Evolutionary conservation across 2,113 vertebrate genomes (phyloP).

Genomic region (Forbesichthys papilliferus): DNA sequence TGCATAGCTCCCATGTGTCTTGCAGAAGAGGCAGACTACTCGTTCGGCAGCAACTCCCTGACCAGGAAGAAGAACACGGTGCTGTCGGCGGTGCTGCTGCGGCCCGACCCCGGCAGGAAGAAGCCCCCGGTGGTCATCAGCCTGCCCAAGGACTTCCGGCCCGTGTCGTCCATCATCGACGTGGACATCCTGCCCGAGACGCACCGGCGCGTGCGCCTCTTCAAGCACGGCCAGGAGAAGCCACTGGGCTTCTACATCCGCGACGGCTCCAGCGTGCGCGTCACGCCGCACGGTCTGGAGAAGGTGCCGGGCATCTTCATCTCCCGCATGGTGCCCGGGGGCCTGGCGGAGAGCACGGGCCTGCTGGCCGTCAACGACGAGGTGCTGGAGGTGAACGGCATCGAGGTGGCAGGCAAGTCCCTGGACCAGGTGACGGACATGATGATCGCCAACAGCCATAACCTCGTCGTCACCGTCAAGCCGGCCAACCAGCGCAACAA

Average conservation of each 20-base stretch:
- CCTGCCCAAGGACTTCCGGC: conserved; percentile 94
- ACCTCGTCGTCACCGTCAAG: conserved; percentile 95
- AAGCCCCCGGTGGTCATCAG: conserved; percentile 92
- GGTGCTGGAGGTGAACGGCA: conserved; percentile 95
- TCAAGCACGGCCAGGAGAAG: conserved; percentile 95
- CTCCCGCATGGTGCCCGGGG: conserved; percentile 90
- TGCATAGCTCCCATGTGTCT: background rate
- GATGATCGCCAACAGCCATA: conserved; percentile 99
- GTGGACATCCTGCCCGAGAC: conserved; percentile 97
- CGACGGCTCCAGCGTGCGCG: conserved; percentile 92
- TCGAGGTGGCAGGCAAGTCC: conserved; percentile 94
- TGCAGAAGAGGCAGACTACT: conserved; percentile 96
- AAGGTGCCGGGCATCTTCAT: conserved; percentile 95
- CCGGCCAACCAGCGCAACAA: conserved; percentile 98
- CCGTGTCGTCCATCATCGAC: conserved; percentile 96
- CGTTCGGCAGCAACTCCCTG: conserved; percentile 89
- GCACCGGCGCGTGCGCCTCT: conserved; percentile 90
- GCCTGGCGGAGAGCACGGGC: conserved; percentile 94
- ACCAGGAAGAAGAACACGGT: conserved; percentile 89
- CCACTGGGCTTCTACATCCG: conserved; percentile 97
- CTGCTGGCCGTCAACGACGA: conserved; percentile 95
- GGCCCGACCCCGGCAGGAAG: conserved; percentile 86
- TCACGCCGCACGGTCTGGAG: conserved; percentile 91
- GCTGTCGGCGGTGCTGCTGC: conserved; percentile 86
- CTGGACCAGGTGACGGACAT: conserved; percentile 98